Percentiles rank a stretch among this genome's conserved stretches.
Conservation (phyloP, 1,140 invertebrate genomes). For the Popillia japonica region DNA sequence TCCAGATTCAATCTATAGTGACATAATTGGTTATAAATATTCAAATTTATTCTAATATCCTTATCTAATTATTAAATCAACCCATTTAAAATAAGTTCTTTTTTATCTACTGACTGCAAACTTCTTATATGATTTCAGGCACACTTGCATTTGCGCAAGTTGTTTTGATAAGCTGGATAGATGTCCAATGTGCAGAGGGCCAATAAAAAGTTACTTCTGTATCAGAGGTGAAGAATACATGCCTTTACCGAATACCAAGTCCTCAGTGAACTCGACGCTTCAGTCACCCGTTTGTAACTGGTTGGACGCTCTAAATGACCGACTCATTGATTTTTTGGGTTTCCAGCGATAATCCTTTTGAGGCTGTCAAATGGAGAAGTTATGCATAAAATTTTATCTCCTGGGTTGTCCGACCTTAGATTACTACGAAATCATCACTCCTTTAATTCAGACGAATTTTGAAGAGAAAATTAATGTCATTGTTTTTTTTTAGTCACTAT, state of each 20-base stretch:
- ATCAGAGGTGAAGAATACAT: slow-evolving; percentile 78
- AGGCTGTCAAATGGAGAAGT: background rate
- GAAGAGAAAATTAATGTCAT: background rate
- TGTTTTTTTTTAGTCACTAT: background rate
- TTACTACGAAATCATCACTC: slow-evolving; percentile 14
- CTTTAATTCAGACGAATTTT: background rate
- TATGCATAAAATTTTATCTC: background rate
- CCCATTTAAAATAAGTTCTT: too few species aligned
- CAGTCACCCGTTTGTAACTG: slow-evolving; percentile 59
- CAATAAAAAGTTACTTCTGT: slow-evolving; percentile 82
- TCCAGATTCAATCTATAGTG: too few species aligned
- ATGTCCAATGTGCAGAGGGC: slow-evolving; percentile 83
- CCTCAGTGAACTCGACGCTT: slow-evolving; percentile 39
- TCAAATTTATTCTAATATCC: too few species aligned
- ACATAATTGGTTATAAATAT: too few species aligned
- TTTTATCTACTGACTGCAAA: too few species aligned
- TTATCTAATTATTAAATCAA: too few species aligned
- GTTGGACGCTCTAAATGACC: slow-evolving; percentile 70
- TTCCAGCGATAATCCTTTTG: slow-evolving; percentile 59
- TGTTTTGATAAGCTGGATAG: slow-evolving; percentile 78
- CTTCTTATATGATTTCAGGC: too few species aligned
- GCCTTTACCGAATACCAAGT: slow-evolving; percentile 59
- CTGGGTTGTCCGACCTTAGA: background rate
- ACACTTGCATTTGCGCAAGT: slow-evolving; percentile 82
- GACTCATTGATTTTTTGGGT: slow-evolving; percentile 71